These are phyloP conservation scores for Lamellibrachia luymesi DNA, from an alignment of 1,140 invertebrate genomes.

Conservation along the genomic window DNA sequence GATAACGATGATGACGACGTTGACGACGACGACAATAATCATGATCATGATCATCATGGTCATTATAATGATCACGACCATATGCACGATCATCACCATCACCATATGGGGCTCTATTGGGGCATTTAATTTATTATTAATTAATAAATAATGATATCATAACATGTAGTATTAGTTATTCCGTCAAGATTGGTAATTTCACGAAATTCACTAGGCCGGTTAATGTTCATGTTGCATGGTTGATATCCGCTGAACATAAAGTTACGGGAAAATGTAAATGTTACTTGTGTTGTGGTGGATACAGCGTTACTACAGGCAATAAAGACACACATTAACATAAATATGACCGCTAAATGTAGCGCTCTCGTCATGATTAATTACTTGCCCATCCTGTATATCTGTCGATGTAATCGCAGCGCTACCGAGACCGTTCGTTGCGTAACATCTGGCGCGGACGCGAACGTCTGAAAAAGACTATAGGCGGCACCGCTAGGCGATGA, in stretches of 20 bases:
- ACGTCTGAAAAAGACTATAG: neutral
- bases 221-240: neutral
- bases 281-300: neutral
- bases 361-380: neutral
- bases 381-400: neutral
- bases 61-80: too few species aligned
- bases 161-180: too few species aligned
- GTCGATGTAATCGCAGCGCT: neutral
- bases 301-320: neutral
- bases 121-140: too few species aligned
- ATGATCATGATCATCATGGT: too few species aligned
- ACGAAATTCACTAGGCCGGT: too few species aligned
- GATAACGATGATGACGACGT: too few species aligned
- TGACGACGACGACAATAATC: too few species aligned
- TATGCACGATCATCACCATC: too few species aligned
- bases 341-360: neutral
- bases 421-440: neutral
- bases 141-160: too few species aligned
- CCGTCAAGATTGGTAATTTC: too few species aligned
- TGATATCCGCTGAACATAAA: neutral
- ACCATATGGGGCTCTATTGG: too few species aligned
- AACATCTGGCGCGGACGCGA: neutral
- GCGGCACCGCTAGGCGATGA: neutral
- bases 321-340: neutral
- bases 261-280: neutral